A percentile compares a stretch with the other conserved stretches of the same genome.
Evolutionary conservation across 2,797 vertebrate genomes (phyloP).

Genomic region (Macropus fuliginosus): DNA sequence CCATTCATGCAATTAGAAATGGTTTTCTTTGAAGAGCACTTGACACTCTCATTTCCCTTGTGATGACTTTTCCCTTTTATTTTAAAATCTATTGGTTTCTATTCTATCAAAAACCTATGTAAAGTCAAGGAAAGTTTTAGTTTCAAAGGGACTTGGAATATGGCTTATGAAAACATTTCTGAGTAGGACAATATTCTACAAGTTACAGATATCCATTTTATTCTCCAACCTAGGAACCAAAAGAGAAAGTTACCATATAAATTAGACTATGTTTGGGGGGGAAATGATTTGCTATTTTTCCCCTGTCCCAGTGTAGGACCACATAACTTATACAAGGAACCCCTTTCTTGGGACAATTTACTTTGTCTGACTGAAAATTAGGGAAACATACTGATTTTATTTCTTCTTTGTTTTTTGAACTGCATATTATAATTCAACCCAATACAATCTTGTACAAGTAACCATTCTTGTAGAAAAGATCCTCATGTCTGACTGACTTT

Average conservation of each 20-base stretch:
- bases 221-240: background rate
- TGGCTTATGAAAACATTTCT: slow-evolving; percentile 21
- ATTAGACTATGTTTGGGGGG: background rate
- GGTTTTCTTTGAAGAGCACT: background rate
- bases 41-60: background rate
- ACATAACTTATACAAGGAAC: background rate
- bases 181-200: slow-evolving; percentile 16
- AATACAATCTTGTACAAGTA: background rate
- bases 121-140: slow-evolving; percentile 20
- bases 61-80: background rate
- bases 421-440: background rate
- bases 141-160: background rate
- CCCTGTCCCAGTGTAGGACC: background rate
- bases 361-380: background rate
- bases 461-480: background rate
- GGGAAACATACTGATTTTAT: background rate
- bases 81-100: slow-evolving; percentile 2
- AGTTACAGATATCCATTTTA: slow-evolving; percentile 1
- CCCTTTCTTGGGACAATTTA: background rate
- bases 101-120: slow-evolving; percentile 25
- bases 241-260: background rate
- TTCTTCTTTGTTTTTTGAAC: background rate
- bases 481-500: background rate
- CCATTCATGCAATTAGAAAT: slow-evolving; percentile 18
- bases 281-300: background rate